Percentiles rank a stretch among this genome's conserved stretches.
Conservation (phyloP, 2,797 vertebrate species). For the Galago senegalensis region DNA sequence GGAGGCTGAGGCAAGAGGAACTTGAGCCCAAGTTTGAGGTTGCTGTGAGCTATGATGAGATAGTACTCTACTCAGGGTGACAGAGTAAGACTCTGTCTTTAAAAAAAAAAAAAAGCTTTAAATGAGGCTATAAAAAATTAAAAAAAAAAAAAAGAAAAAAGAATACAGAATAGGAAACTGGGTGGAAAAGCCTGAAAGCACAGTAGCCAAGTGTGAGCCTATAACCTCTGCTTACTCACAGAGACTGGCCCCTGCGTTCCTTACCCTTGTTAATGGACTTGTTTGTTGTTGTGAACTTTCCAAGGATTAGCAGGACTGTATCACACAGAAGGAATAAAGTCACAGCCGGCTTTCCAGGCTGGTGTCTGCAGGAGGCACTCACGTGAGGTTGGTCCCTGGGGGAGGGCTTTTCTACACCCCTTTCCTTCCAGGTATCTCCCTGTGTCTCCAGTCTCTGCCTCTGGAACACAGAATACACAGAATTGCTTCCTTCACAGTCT, state of each 20-base stretch:
- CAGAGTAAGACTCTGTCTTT: too few species aligned
- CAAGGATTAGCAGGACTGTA: not conserved
- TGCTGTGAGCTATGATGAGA: too few species aligned
- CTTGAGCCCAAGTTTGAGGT: too few species aligned
- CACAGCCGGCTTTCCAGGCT: not conserved
- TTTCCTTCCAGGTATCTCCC: not conserved
- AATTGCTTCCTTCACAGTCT: not conserved
- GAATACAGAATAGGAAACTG: not conserved
- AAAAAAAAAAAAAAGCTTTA: too few species aligned
- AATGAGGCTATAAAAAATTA: too few species aligned
- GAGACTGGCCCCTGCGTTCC: too few species aligned
- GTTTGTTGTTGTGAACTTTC: not conserved
- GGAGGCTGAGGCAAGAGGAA: too few species aligned
- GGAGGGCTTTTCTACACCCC: not conserved
- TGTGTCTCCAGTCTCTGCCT: not conserved
- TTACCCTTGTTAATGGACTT: not conserved
- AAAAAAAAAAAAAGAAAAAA: not conserved
- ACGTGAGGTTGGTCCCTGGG: not conserved
- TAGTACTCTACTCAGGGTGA: too few species aligned
- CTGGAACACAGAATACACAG: not conserved
- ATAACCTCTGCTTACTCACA: not conserved
- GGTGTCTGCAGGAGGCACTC: not conserved
- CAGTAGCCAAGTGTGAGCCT: not conserved
- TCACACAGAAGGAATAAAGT: not conserved
- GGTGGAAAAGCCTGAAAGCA: accelerated